Percentiles rank a stretch among this genome's conserved stretches.
These are phyloP conservation scores for Erpobdella octoculata DNA, from an alignment of 2,888 invertebrate genomes.

Conservation along the genomic window DNA sequence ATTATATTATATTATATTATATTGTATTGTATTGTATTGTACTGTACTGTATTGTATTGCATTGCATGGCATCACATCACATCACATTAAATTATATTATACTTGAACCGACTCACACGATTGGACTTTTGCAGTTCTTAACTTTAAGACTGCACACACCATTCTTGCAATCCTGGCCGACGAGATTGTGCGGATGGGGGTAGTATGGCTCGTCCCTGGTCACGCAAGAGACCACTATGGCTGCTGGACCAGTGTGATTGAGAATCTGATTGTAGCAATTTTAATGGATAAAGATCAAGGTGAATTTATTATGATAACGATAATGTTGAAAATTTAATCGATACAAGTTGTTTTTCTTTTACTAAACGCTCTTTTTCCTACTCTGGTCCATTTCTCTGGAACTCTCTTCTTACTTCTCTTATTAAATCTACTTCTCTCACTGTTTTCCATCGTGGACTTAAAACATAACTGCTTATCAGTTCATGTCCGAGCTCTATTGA, in stretches of 20 bases:
- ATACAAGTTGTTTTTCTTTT: too few species aligned
- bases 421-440: too few species aligned
- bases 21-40: not conserved
- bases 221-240: slow-evolving; percentile 79
- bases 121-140: slow-evolving; percentile 5
- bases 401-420: too few species aligned
- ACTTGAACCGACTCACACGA: slow-evolving; percentile 28
- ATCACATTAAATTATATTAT: too few species aligned
- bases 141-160: slow-evolving; percentile 75
- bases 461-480: too few species aligned
- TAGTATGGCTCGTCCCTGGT: slow-evolving; percentile 79
- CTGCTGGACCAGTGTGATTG: slow-evolving; percentile 74
- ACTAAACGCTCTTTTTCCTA: too few species aligned
- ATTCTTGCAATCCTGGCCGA: slow-evolving; percentile 83
- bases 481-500: too few species aligned
- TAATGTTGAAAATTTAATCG: too few species aligned
- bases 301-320: too few species aligned
- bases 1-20: not conserved
- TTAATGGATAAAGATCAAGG: not conserved
- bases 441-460: too few species aligned
- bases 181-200: slow-evolving; percentile 85
- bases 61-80: not conserved
- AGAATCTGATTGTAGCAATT: slow-evolving; percentile 55
- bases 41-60: not conserved
- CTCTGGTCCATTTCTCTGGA: too few species aligned